Evolutionary conservation across 2,888 invertebrate genomes (phyloP).

Genomic region (Drosophila emarginata): DNA sequence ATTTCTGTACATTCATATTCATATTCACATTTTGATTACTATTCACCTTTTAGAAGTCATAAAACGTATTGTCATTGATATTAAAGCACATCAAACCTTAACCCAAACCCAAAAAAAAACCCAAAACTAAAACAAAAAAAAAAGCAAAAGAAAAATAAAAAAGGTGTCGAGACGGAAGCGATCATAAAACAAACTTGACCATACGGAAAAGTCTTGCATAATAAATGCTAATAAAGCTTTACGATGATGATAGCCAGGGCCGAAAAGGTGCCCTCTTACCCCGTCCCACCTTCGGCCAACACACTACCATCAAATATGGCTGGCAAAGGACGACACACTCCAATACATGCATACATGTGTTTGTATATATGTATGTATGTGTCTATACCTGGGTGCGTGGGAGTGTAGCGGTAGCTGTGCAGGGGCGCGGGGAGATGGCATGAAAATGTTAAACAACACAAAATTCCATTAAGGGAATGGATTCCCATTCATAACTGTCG

Average conservation of each 20-base stretch:
- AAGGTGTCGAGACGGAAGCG: slow-evolving; percentile 51
- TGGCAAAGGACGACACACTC: slow-evolving; percentile 26
- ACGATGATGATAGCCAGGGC: slow-evolving; percentile 47
- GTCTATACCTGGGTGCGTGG: slow-evolving; percentile 5
- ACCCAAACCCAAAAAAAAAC: background rate
- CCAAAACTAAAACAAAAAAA: background rate
- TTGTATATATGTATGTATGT: slow-evolving; percentile 6
- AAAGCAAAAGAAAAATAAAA: slow-evolving; percentile 12
- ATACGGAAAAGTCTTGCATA: slow-evolving; percentile 62
- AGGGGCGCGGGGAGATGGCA: slow-evolving; percentile 14
- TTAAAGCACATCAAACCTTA: slow-evolving; percentile 37
- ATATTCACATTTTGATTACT: background rate
- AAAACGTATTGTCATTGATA: slow-evolving; percentile 66
- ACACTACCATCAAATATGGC: slow-evolving; percentile 19
- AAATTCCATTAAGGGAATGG: slow-evolving; percentile 73
- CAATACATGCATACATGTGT: slow-evolving; percentile 11
- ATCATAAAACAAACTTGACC: slow-evolving; percentile 56
- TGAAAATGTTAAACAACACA: slow-evolving; percentile 68
- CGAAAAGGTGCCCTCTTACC: slow-evolving; percentile 23
- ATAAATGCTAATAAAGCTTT: slow-evolving; percentile 80
- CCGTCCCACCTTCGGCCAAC: background rate
- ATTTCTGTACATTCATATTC: no score
- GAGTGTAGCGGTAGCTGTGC: background rate
- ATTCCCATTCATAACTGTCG: slow-evolving; percentile 72
- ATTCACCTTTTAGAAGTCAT: slow-evolving; percentile 41